phyloP scores from a whole-genome alignment of 2,113 vertebrate species.

The Eretmochelys imbricata region DNA sequence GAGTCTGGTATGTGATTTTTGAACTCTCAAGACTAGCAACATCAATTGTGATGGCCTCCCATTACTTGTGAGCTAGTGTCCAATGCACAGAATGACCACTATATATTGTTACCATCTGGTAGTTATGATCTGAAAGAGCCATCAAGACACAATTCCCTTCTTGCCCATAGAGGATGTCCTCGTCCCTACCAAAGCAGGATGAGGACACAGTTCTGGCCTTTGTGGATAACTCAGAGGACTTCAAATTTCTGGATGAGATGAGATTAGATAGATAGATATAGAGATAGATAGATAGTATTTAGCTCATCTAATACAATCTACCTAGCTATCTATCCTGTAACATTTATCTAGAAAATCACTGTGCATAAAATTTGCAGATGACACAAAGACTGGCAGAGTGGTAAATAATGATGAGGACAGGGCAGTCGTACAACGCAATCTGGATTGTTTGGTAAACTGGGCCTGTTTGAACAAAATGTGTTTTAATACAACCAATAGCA shows the following conservation, averaged over 20 bases:
- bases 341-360: neutral
- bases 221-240: neutral
- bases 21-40: neutral
- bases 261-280: too few relatives aligned
- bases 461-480: neutral
- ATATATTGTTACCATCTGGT: neutral
- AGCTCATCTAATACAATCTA: accelerated
- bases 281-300: neutral
- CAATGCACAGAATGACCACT: neutral
- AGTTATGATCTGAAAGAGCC: neutral
- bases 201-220: neutral
- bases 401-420: neutral
- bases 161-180: neutral
- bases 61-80: neutral
- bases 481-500: neutral
- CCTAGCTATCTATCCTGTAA: neutral
- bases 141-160: neutral
- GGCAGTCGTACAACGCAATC: neutral
- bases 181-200: neutral
- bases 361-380: neutral
- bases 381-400: accelerated
- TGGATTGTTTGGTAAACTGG: neutral
- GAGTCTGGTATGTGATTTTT: neutral
- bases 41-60: neutral
- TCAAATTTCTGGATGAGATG: neutral